Evolutionary conservation across 1,140 invertebrate species (phyloP).

Genomic region (Tetranychus cinnabarinus): DNA sequence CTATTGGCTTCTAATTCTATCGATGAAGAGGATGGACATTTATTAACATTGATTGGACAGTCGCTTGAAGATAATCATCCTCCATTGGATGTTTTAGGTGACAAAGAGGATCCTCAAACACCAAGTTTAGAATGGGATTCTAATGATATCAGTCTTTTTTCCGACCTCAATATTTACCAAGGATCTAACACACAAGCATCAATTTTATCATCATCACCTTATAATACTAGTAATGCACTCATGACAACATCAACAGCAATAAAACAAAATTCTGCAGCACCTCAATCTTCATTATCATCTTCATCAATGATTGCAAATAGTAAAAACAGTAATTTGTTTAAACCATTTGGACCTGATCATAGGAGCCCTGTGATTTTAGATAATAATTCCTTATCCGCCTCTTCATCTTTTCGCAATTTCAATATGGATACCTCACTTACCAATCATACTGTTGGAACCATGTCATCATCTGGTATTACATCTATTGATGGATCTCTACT

Average conservation of each 20-base stretch:
- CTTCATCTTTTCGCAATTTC: not conserved
- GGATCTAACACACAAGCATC: not conserved
- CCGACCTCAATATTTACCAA: not conserved
- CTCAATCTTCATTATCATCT: not conserved
- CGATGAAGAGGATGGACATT: not conserved
- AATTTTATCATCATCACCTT: too few species aligned
- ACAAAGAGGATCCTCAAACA: not conserved
- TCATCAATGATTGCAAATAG: not conserved
- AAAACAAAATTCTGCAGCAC: not conserved
- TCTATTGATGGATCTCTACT: not conserved
- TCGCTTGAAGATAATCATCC: not conserved
- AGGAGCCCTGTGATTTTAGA: not conserved
- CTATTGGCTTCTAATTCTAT: not conserved
- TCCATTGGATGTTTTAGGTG: too few species aligned
- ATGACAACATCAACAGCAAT: not conserved
- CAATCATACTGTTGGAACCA: not conserved
- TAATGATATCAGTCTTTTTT: not conserved
- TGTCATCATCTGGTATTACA: not conserved
- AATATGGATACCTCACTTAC: not conserved
- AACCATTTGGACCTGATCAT: not conserved
- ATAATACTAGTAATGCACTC: too few species aligned
- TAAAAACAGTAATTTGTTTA: too few species aligned
- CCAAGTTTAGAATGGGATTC: constrained; percentile 6
- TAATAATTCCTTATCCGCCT: not conserved
- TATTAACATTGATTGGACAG: not conserved